Base-by-base conservation (phyloP, 2,113 vertebrate genomes). In the Falcunculus frontatus region DNA sequence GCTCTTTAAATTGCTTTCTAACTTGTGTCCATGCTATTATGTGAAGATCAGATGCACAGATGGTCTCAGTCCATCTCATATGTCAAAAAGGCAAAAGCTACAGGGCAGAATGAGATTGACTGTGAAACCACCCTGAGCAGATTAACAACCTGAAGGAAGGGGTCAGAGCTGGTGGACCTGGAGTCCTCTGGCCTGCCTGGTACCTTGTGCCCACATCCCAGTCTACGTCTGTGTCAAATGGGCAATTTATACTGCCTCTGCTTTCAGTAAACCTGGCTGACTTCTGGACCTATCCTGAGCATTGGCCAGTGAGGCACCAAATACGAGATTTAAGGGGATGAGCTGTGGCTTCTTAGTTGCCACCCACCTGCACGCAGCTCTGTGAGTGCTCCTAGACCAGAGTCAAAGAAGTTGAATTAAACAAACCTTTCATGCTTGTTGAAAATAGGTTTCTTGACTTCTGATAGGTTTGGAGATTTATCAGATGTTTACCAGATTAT, bases 171-270 rank as follows among this genome's bases (percentile, higher is more conserved):
- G 41, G 13, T 77, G 35, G 18, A 19, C 2, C 0, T 56, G 80
- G 22, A 29, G 22, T 35, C 30, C 42, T 70, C 21, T 74, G 47
- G 20, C 27, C 23, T 56, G 4, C 13, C 13, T 52, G 14, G 25
- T 42, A 15, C 37, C 4, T 3, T 26, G 8, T 46, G 21, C 32
- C 16, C 25, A 33, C 41, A 7, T 49, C 47, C 22, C 39, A 16
- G 1, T 60, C 39, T 35, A 13, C 0, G 0, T 47, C 44, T 60
- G 0, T 23, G 9, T 70, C 59, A 49, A 7, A 29, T 20, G 46
- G 49, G 10, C 46, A 19, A 1, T 60, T 76, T 62, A 29, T 67
- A 29, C 37, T 72, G 49, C 10, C n/a, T 10, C 33, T 72, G 6
- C 19, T 41, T 82, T 21, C 44, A 47, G 23, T 39, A 67, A 57